Evolutionary conservation across 1,140 invertebrate species (phyloP).

Genomic region (Tetranychus cinnabarinus): DNA sequence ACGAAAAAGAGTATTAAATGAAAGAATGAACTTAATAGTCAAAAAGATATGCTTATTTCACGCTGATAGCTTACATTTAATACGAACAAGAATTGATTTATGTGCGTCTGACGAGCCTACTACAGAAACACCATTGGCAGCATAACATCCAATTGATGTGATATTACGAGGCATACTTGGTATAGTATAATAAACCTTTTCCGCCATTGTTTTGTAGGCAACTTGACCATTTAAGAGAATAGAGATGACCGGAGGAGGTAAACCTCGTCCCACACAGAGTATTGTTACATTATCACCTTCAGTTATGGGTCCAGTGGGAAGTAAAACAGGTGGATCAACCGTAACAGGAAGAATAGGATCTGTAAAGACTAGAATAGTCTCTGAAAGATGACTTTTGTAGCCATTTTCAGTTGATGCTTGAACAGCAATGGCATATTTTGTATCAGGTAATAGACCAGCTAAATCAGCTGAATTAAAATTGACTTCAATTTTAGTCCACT

Average conservation of each 20-base stretch:
- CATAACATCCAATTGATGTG: conserved; percentile 24
- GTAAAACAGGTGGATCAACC: conserved; percentile 54
- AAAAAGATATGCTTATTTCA: not conserved
- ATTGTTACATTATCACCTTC: conserved; percentile 61
- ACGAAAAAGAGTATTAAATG: not conserved
- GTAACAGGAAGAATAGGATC: conserved; percentile 57
- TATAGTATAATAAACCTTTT: conserved; percentile 43
- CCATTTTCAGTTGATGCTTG: conserved; percentile 9
- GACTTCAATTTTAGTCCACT: not conserved
- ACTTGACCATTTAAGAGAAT: conserved; percentile 2
- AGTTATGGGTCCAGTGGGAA: conserved; percentile 48
- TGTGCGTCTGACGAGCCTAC: conserved; percentile 31
- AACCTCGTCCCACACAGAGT: conserved; percentile 52
- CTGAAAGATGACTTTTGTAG: conserved; percentile 10
- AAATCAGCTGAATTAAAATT: not conserved
- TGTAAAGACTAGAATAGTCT: conserved; percentile 51
- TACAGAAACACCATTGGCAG: not conserved
- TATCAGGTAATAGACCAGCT: not conserved
- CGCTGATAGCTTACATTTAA: conserved; percentile 40
- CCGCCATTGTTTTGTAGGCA: not conserved
- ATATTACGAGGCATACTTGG: conserved; percentile 53
- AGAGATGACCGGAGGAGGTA: conserved; percentile 45
- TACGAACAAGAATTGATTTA: conserved; percentile 41
- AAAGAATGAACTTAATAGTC: not conserved
- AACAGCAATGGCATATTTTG: conserved; percentile 13